These are phyloP conservation scores for Sebastes ruberrimus DNA, from an alignment of 2,797 vertebrate genomes.

Conservation along the genomic window DNA sequence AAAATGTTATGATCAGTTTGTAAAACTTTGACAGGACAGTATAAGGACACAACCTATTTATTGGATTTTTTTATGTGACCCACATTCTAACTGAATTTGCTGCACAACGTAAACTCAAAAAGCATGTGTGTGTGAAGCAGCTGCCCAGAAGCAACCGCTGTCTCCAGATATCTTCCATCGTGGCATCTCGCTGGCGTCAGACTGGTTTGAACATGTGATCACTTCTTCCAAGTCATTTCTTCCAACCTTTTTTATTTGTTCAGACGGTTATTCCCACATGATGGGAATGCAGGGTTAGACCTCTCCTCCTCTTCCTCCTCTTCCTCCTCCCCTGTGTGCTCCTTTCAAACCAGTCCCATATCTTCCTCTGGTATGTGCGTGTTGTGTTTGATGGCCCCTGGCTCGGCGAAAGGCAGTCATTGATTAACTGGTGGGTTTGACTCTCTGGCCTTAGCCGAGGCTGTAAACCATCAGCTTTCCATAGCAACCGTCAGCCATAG, in stretches of 20 bases:
- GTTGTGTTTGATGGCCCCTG: conserved; percentile 40
- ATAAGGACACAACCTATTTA: background rate
- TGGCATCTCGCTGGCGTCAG: conserved; percentile 19
- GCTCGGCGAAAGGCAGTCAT: conserved; percentile 49
- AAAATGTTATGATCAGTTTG: background rate
- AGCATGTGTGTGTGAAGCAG: background rate
- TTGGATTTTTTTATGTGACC: background rate
- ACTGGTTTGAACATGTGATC: conserved; percentile 25
- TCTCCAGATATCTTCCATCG: conserved; percentile 1
- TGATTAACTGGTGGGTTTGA: conserved; percentile 71
- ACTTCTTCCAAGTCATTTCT: conserved; percentile 28
- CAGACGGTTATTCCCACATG: conserved; percentile 23
- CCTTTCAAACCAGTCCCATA: conserved; percentile 20
- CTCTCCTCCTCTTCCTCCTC: background rate
- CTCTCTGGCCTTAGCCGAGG: conserved; percentile 59
- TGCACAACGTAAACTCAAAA: background rate
- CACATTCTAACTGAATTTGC: background rate
- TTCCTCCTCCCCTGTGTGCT: background rate
- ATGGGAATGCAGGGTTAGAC: conserved; percentile 13
- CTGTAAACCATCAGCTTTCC: conserved; percentile 69
- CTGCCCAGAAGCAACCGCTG: conserved; percentile 3
- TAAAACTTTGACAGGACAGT: background rate
- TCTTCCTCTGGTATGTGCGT: conserved; percentile 56
- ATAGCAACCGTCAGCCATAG: conserved; percentile 65
- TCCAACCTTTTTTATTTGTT: conserved; percentile 17